phyloP scores from a whole-genome alignment of 2,113 vertebrate genomes.

The Chaetorhynchus papuensis region DNA sequence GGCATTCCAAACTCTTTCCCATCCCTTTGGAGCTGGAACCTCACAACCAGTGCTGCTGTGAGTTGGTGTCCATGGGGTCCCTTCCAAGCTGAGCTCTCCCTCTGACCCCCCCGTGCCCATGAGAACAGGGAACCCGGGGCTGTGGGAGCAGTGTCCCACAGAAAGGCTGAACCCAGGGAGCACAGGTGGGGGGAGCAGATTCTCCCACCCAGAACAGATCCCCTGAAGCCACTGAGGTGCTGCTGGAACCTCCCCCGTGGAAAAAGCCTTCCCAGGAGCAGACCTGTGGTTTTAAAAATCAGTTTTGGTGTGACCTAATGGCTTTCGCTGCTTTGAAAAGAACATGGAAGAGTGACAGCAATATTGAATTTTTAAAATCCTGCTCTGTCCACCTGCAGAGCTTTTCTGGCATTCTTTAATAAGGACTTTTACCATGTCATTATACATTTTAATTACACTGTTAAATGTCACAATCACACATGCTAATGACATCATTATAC shows the following conservation, averaged over 20 bases:
- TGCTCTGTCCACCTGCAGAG: constrained; percentile 65
- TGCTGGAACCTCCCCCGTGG: not conserved
- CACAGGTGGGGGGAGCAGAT: fast-evolving
- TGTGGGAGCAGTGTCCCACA: not conserved
- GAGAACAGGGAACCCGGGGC: not conserved
- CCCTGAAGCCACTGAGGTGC: not conserved
- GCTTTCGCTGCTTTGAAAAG: constrained; percentile 32
- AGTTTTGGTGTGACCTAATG: constrained; percentile 7
- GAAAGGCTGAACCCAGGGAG: not conserved
- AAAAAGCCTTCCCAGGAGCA: not conserved
- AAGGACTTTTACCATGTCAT: constrained; percentile 68
- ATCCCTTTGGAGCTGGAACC: not conserved
- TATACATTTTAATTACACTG: constrained; percentile 71
- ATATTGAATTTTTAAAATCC: constrained; percentile 44
- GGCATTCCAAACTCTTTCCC: not conserved
- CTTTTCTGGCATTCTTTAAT: constrained; percentile 48
- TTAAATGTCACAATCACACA: constrained; percentile 73
- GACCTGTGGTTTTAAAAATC: not conserved
- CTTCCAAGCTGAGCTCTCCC: not conserved
- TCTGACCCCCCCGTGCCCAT: fast-evolving
- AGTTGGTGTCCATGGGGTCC: fast-evolving
- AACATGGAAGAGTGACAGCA: constrained; percentile 47
- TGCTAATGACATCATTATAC: constrained; percentile 74
- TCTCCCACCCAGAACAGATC: not conserved
- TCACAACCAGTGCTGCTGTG: fast-evolving